Evolutionary conservation across 2,113 vertebrate genomes (phyloP), one percentile per base, ranked within the genome.

Genomic region (Pterocles orientalis): DNA sequence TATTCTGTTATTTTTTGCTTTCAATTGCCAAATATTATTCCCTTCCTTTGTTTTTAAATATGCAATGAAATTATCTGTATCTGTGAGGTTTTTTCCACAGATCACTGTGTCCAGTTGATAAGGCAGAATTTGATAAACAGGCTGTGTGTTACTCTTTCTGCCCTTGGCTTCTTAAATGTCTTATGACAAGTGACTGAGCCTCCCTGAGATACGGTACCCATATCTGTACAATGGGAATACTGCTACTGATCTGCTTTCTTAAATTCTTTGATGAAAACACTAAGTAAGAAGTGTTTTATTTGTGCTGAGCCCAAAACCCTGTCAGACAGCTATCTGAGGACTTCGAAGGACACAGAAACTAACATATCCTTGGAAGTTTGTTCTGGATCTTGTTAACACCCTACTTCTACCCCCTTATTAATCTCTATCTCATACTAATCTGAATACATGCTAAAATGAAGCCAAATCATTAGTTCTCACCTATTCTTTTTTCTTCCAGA

Each of bases 381-480:
- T 70, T 90, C 54, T 78, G 61, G 66, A 81, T 45, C 36, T 89
- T 86, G 58, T 86, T 87, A 92, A 87, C 70, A 89, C 34, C 28
- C 39, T 60, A 51, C 19, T 94, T 94, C 43, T 60, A 82, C 34
- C 48, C 48, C 1, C 0, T 79, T 95, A 89, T 68, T 94, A 91
- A 92, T 91, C 70, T 76, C 28, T 73, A 90, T 87, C 78, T 94
- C 81, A 47, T 61, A 82, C 14, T 72, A 87, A 94, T 87, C 87
- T 89, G 69, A 89, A 69, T 76, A 89, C 73, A 45, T 83, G 68
- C 21, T 88, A 94, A 94, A 96, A 31, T 29, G 77, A 75, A 86
- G 61, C 26, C 54, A 66, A 95, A 84, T 81, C 86, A 60, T 91
- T 84, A 84, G 34, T 84, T 94, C 57, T 92, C 77, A 96, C 83